These are phyloP conservation scores for Mesoclemmys tuberculata DNA, from an alignment of 2,113 vertebrate genomes.

Conservation along the genomic window DNA sequence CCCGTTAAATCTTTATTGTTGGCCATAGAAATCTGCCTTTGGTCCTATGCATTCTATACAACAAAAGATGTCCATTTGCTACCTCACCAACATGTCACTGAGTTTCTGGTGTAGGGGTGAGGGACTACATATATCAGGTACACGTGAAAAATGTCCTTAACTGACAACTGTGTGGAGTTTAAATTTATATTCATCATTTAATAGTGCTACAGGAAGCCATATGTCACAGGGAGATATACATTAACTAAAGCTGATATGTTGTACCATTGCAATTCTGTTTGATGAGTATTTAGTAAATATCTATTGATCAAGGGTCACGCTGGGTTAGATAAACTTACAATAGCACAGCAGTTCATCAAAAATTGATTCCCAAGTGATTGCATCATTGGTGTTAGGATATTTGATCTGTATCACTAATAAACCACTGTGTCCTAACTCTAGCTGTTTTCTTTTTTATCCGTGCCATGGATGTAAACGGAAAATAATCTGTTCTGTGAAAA, in stretches of 20 bases:
- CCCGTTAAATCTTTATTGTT: neutral
- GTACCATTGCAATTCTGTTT: neutral
- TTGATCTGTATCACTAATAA: neutral
- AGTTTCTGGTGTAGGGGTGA: neutral
- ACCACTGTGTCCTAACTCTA: neutral
- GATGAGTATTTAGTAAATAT: neutral
- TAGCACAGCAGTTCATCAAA: neutral
- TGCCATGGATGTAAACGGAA: neutral
- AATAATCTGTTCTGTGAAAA: neutral
- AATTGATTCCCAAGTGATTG: neutral
- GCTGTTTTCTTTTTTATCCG: neutral
- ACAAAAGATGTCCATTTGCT: neutral
- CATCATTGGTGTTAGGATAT: neutral
- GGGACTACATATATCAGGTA: conserved; percentile 19
- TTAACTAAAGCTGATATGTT: neutral
- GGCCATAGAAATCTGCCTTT: neutral
- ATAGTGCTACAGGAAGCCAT: conserved; percentile 18
- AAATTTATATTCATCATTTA: conserved; percentile 10
- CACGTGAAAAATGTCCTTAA: conserved; percentile 11
- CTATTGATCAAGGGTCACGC: neutral
- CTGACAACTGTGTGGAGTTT: conserved; percentile 21
- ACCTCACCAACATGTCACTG: neutral
- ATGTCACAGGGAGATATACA: neutral
- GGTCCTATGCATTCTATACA: neutral
- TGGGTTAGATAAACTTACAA: neutral